These are phyloP conservation scores for Chascanopsetta lugubris DNA, from an alignment of 2,113 vertebrate species.

Conservation along the genomic window DNA sequence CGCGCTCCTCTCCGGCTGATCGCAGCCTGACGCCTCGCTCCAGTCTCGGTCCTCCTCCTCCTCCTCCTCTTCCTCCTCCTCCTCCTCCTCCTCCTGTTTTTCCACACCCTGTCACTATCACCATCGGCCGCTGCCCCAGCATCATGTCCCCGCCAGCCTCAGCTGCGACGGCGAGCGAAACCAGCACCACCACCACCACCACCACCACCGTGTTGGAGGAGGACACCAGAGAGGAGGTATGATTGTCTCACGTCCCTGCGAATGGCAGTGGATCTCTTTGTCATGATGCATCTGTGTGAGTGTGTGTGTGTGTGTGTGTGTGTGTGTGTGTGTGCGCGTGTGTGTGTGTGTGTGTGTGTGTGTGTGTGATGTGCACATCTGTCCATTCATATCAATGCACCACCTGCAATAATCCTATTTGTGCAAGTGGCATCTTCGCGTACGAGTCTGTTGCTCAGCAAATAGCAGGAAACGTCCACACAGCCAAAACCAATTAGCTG, in stretches of 20 bases:
- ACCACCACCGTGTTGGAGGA: conserved; percentile 77
- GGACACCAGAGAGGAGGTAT: conserved; percentile 80
- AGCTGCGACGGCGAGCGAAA: conserved; percentile 78
- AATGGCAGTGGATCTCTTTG: background rate
- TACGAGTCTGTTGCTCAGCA: too few species aligned
- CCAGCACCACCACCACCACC: conserved; percentile 77
- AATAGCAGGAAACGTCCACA: too few species aligned
- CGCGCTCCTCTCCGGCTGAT: background rate
- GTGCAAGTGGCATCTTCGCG: too few species aligned
- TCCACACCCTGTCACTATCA: conserved; percentile 57
- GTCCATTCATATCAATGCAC: too few species aligned
- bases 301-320: too few species aligned
- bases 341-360: too few species aligned
- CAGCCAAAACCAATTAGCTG: too few species aligned
- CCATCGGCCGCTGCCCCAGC: conserved; percentile 20
- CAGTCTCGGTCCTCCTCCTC: conserved; percentile 3
- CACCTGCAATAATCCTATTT: too few species aligned
- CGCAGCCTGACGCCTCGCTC: background rate
- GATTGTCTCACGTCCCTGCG: background rate
- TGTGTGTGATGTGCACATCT: too few species aligned
- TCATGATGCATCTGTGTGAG: conserved; percentile 4
- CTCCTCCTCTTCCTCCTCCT: too few species aligned
- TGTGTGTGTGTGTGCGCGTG: too few species aligned
- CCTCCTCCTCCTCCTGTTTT: conserved; percentile 29
- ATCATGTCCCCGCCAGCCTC: conserved; percentile 80